These are phyloP conservation scores for Chamaea fasciata DNA, from an alignment of 2,113 vertebrate genomes.

Conservation along the genomic window DNA sequence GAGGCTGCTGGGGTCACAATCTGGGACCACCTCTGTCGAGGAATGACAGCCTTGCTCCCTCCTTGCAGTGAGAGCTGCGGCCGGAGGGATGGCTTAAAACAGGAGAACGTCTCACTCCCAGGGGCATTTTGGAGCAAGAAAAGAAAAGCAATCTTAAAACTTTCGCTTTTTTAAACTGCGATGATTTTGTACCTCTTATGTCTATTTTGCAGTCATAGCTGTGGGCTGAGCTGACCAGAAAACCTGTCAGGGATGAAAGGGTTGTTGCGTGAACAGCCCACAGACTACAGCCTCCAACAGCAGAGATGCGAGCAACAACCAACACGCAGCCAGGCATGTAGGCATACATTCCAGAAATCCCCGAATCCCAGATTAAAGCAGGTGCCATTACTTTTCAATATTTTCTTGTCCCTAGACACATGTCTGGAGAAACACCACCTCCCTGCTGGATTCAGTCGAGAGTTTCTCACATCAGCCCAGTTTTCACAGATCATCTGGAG, in stretches of 20 bases:
- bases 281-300: background rate
- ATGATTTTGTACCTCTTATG: background rate
- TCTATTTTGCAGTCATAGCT: background rate
- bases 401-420: background rate
- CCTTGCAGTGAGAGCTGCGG: background rate
- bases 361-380: background rate
- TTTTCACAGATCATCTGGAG: constrained; percentile 32
- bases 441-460: background rate
- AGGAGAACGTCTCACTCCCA: background rate
- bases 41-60: background rate
- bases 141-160: background rate
- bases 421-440: background rate
- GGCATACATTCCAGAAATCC: background rate
- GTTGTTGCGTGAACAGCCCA: background rate
- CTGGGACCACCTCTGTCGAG: background rate
- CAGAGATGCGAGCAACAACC: background rate
- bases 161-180: background rate
- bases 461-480: constrained; percentile 33
- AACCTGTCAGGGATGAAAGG: background rate
- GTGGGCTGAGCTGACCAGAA: background rate
- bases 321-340: accelerated
- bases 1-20: background rate
- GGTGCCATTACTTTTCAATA: background rate
- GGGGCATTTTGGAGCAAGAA: background rate
- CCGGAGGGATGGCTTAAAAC: background rate